These are phyloP conservation scores for Apeira syringaria DNA, from an alignment of 2,888 invertebrate genomes.

Conservation along the genomic window DNA sequence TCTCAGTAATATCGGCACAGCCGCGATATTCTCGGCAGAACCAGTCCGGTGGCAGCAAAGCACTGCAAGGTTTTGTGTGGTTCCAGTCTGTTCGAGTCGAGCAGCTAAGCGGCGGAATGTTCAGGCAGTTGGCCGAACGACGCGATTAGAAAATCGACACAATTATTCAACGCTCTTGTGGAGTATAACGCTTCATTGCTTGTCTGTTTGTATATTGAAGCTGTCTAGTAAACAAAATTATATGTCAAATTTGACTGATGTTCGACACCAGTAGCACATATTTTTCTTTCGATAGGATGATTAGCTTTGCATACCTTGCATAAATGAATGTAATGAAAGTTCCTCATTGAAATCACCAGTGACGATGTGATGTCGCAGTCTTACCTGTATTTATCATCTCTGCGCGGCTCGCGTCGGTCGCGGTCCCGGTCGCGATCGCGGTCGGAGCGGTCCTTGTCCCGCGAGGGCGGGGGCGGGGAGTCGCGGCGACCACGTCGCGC, in stretches of 20 bases:
- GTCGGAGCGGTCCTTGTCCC: constrained; percentile 25
- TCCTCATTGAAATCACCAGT: too few species aligned
- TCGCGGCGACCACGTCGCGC: constrained; percentile 19
- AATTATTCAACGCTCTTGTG: constrained; percentile 18
- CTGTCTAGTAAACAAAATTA: constrained; percentile 15
- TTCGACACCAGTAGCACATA: not conserved
- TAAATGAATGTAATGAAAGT: too few species aligned
- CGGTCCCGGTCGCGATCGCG: constrained; percentile 1
- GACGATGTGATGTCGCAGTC: too few species aligned
- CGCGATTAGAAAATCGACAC: constrained; percentile 5
- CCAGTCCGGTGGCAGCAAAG: too few species aligned
- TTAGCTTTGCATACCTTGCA: not conserved
- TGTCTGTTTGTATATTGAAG: constrained; percentile 16
- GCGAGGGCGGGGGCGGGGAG: not conserved
- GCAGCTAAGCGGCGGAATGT: too few species aligned
- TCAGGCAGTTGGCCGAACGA: too few species aligned
- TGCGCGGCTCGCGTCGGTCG: constrained; percentile 45
- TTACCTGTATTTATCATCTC: constrained; percentile 51
- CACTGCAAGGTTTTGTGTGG: too few species aligned
- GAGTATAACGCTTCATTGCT: constrained; percentile 20
- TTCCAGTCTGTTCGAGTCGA: too few species aligned
- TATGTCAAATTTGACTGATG: constrained; percentile 5
- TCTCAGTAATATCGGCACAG: too few species aligned
- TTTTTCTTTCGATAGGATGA: not conserved
- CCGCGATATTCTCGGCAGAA: too few species aligned